phyloP scores from a whole-genome alignment of 1,140 invertebrate genomes.

The Manduca sexta region DNA sequence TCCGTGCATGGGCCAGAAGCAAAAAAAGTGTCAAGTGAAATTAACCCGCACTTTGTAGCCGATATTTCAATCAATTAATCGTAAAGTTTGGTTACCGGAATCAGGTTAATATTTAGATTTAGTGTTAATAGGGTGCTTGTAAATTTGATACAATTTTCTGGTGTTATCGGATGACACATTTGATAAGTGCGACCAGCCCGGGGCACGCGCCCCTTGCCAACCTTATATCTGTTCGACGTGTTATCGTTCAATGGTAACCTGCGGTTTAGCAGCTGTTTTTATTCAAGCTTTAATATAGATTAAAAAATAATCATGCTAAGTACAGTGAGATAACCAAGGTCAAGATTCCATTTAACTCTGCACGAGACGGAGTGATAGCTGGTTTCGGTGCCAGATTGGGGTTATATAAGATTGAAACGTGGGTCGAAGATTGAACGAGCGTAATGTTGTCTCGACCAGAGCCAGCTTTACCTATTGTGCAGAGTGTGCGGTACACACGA shows the following conservation, averaged over 20 bases:
- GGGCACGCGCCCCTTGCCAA: conserved; percentile 51
- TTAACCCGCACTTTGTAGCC: conserved; percentile 41
- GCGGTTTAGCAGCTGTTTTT: conserved; percentile 55
- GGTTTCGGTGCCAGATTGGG: conserved; percentile 5
- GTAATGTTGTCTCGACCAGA: conserved; percentile 48
- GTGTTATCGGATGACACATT: conserved; percentile 68
- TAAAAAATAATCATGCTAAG: conserved; percentile 4
- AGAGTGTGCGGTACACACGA: too few species aligned
- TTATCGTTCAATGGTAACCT: conserved; percentile 34
- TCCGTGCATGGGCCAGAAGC: conserved; percentile 1
- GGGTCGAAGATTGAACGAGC: conserved; percentile 35
- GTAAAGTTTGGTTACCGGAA: conserved; percentile 65
- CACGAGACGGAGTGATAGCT: conserved; percentile 6
- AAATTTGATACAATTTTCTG: conserved; percentile 65
- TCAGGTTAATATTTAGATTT: conserved; percentile 72
- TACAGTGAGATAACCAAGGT: conserved; percentile 15
- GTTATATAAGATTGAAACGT: conserved; percentile 17
- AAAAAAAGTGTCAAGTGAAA: conserved; percentile 29
- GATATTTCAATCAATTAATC: conserved; percentile 48
- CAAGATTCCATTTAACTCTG: conserved; percentile 12
- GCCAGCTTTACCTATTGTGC: too few species aligned
- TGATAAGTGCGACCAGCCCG: conserved; percentile 49
- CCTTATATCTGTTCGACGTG: conserved; percentile 45
- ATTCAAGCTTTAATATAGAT: conserved; percentile 25
- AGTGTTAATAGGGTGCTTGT: conserved; percentile 70